Conservation (phyloP, 2,113 vertebrate species). For the Poecilia latipinna region DNA sequence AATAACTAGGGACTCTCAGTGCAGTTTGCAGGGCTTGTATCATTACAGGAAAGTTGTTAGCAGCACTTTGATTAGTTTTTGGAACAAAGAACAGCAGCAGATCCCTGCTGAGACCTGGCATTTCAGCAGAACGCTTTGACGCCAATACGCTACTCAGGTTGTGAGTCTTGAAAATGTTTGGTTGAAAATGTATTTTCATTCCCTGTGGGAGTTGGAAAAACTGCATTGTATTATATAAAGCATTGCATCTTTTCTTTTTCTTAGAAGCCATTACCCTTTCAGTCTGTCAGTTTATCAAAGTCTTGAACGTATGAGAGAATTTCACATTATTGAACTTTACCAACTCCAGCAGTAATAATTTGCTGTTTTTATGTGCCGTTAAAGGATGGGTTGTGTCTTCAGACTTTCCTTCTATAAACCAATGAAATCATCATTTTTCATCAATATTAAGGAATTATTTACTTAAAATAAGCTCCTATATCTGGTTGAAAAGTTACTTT, state of each 20-base stretch:
- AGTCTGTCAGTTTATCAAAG: not conserved
- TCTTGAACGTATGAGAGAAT: not conserved
- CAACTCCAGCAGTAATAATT: not conserved
- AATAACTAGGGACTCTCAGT: conserved; percentile 61
- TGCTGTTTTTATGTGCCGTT: not conserved
- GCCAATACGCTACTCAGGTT: not conserved
- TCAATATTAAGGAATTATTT: no score
- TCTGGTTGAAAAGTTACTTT: no score
- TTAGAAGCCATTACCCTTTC: not conserved
- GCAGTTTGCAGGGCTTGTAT: conserved; percentile 24
- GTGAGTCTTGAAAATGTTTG: conserved; percentile 1
- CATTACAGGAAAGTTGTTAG: conserved; percentile 48
- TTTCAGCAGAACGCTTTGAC: conserved; percentile 31
- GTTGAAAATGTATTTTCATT: not conserved
- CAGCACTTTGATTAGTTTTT: conserved; percentile 43
- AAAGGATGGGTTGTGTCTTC: not conserved
- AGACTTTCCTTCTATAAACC: not conserved
- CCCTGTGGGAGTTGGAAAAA: not conserved
- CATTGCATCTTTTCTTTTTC: not conserved
- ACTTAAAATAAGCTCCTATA: no score
- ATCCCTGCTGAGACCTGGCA: conserved; percentile 52
- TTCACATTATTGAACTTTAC: not conserved
- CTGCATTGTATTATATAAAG: not conserved
- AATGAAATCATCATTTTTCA: no score
- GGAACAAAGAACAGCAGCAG: conserved; percentile 19